A percentile compares a stretch with the other conserved stretches of the same genome.
These are phyloP conservation scores for Strigamia maritima DNA, from an alignment of 2,888 invertebrate species.

Conservation along the genomic window DNA sequence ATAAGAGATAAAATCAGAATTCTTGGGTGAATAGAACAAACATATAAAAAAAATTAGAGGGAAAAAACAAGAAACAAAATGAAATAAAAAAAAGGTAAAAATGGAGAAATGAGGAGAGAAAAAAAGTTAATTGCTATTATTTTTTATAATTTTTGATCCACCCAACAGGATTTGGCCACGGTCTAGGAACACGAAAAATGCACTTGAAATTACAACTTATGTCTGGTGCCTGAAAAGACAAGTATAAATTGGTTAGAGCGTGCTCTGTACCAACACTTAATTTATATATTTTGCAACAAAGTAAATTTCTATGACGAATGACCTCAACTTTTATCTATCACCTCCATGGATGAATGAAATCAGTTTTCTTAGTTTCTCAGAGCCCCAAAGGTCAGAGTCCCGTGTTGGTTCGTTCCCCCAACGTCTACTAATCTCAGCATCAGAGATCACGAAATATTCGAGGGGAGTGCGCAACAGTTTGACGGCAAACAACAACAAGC, in stretches of 20 bases:
- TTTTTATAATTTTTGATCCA: constrained; percentile 6
- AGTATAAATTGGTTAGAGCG: not conserved
- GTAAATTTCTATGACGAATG: not conserved
- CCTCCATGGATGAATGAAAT: not conserved
- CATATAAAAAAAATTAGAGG: not conserved
- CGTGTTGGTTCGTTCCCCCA: not conserved
- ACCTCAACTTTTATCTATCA: not conserved
- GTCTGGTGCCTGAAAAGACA: not conserved
- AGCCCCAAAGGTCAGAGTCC: constrained; percentile 8
- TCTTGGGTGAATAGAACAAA: constrained; percentile 1
- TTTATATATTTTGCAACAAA: not conserved
- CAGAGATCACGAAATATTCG: constrained; percentile 8
- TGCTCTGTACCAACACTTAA: not conserved
- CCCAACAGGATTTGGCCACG: constrained; percentile 17
- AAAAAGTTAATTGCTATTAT: constrained; percentile 17
- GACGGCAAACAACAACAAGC: constrained; percentile 22
- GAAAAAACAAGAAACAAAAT: not conserved
- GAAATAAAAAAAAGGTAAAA: not conserved
- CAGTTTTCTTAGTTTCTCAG: not conserved
- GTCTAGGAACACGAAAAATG: constrained; percentile 14
- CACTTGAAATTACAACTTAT: not conserved
- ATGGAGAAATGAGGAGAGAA: no score
- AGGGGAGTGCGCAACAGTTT: constrained; percentile 21
- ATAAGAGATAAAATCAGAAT: constrained; percentile 11
- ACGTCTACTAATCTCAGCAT: not conserved